Base-by-base conservation (phyloP, 2,113 vertebrate species). In the Pandion haliaetus region DNA sequence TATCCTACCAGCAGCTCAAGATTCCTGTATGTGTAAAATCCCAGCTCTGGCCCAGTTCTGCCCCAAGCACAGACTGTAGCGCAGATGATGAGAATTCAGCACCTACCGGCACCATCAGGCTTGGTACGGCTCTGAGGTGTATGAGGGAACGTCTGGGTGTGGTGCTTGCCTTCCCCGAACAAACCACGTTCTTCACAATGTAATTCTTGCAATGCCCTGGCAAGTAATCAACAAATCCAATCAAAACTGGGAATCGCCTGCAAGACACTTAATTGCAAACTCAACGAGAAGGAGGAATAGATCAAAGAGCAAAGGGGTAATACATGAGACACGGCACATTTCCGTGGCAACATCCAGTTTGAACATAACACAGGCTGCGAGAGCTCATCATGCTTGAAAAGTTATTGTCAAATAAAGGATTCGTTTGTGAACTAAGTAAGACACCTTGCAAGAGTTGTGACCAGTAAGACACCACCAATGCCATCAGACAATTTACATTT, bases 81-180 rank as follows among this genome's bases (percentile, higher is more conserved):
- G 16, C 57, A 21, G 80, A 9, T 12, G 50, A 14, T 38, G 69
- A 45, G 55, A 42, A 42, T 10, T 16, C 44, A 8, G 62, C 44
- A 20, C 31, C 29, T 12, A 8, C 12, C 34, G 25, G 3, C 13
- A 1, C 10, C 1, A 0, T 2, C 8, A 12, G 52, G 47, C 65
- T 38, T 9, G 42, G n/a, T 9, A 3, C 1, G 49, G 47, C 85
- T 31, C 36, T 6, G 11, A 18, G 77, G 32, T 13, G 40, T 15
- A 10, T 0, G n/a, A 50, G 52, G 47, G 70, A 49, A 49, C 0
- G 1, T 5, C 69, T 18, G 69, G 29, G 31, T 26, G 78, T 6
- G 47, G 47, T 8, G 38, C 47, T n/a, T 17, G 3, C 34, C 34
- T 31, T 67, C n/a, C 49, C 25, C 1, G 0, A n/a, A 54, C 61